Conservation (phyloP, 2,113 vertebrate species). For the Poeciliopsis prolifica region DNA sequence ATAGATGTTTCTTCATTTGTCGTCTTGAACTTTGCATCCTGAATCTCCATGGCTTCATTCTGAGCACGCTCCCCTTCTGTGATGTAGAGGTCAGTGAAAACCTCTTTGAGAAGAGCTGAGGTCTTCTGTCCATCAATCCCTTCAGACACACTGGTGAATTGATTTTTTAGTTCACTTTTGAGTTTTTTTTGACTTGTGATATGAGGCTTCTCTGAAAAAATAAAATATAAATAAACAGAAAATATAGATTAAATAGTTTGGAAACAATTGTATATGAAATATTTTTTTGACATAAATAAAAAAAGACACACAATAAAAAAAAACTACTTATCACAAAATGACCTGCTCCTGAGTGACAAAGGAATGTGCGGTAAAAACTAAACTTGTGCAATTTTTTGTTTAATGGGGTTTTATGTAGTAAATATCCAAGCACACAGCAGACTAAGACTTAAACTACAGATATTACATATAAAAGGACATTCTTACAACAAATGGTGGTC, state of each 20-base stretch:
- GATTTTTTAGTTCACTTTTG: background rate
- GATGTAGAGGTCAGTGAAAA: slow-evolving; percentile 59
- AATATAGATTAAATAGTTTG: background rate
- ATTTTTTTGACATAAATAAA: background rate
- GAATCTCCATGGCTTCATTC: background rate
- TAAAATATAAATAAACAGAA: background rate
- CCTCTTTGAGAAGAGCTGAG: slow-evolving; percentile 30
- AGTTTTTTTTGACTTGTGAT: background rate
- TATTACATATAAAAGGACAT: too few relatives aligned
- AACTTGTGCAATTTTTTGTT: too few relatives aligned
- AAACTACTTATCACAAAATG: background rate
- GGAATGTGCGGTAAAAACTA: too few relatives aligned
- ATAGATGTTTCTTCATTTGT: too few relatives aligned
- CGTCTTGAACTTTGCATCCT: slow-evolving; percentile 27
- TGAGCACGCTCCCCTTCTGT: slow-evolving; percentile 37
- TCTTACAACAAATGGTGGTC: too few relatives aligned
- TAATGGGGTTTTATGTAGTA: too few relatives aligned
- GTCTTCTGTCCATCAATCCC: slow-evolving; percentile 30
- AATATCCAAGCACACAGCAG: too few relatives aligned
- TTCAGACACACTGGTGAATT: slow-evolving; percentile 29
- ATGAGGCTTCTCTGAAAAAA: slow-evolving; percentile 33
- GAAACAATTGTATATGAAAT: background rate
- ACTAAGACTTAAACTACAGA: too few relatives aligned
- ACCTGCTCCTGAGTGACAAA: too few relatives aligned
- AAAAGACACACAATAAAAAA: background rate